Evolutionary conservation across 2,113 vertebrate genomes (phyloP).

Genomic region (Leucopsar rothschildi): DNA sequence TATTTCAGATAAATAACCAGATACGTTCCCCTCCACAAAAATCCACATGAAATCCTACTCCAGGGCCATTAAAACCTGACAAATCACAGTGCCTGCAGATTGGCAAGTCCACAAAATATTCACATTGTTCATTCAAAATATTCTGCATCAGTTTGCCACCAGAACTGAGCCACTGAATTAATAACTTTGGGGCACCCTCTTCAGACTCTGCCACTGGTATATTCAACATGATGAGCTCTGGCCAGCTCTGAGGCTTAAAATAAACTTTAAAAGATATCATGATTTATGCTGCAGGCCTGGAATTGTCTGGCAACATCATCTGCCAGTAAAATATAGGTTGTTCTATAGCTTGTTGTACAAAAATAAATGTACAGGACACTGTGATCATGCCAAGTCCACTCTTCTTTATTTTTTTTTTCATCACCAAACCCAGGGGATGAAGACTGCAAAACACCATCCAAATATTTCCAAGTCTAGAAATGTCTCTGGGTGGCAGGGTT

Average conservation of each 20-base stretch:
- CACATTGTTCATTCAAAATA: neutral
- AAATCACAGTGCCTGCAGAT: neutral
- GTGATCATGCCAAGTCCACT: neutral
- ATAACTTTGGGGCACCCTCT: neutral
- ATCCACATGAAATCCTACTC: neutral
- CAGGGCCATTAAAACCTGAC: neutral
- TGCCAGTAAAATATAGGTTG: neutral
- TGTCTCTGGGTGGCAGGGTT: neutral
- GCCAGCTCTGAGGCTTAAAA: neutral
- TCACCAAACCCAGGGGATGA: neutral
- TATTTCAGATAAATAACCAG: neutral
- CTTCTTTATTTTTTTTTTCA: neutral
- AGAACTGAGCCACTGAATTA: neutral
- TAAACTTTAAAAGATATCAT: neutral
- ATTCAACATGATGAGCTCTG: neutral
- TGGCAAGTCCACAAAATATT: neutral
- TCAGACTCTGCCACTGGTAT: neutral
- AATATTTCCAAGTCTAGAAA: neutral
- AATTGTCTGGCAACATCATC: neutral
- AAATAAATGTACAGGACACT: neutral
- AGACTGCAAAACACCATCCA: neutral
- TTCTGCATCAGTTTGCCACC: neutral
- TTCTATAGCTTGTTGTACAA: neutral
- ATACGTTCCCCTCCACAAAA: neutral
- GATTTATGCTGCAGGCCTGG: neutral